Conservation (phyloP, 2,113 vertebrate genomes). For the Cyanoderma ruficeps region DNA sequence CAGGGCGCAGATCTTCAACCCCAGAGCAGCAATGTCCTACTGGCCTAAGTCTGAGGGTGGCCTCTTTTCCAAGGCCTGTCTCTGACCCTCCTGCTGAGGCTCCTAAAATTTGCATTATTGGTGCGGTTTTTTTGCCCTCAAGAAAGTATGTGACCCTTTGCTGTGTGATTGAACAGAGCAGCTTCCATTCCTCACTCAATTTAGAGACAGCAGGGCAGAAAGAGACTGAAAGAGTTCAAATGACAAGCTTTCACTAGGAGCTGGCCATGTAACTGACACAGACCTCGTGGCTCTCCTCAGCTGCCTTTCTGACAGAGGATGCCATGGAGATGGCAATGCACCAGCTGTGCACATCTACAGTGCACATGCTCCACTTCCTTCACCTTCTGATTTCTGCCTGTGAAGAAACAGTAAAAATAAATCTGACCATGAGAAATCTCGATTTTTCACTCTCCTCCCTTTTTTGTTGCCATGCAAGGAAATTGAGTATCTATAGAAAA, state of each 20-base stretch:
- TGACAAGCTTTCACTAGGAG: neutral
- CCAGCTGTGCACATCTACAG: neutral
- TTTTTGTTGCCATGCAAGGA: neutral
- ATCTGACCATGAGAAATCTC: neutral
- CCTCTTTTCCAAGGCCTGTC: neutral
- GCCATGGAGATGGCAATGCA: neutral
- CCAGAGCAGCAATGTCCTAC: neutral
- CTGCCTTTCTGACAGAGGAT: neutral
- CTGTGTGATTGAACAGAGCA: neutral
- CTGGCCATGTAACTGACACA: neutral
- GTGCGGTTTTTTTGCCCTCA: fast-evolving
- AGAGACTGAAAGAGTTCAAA: neutral
- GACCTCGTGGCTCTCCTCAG: neutral
- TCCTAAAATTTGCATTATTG: neutral
- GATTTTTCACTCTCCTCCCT: neutral
- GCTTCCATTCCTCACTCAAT: neutral
- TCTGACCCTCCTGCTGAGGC: neutral
- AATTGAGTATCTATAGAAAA: neutral
- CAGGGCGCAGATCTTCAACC: neutral
- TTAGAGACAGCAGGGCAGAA: neutral
- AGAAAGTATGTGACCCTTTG: neutral
- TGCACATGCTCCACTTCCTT: neutral
- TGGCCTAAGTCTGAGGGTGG: neutral
- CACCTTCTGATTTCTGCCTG: neutral
- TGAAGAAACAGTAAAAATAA: slow-evolving; percentile 4